Percentiles rank a stretch among this genome's conserved stretches.
Evolutionary conservation across 2,888 invertebrate genomes (phyloP).

Genomic region (Dolomedes plantarius): DNA sequence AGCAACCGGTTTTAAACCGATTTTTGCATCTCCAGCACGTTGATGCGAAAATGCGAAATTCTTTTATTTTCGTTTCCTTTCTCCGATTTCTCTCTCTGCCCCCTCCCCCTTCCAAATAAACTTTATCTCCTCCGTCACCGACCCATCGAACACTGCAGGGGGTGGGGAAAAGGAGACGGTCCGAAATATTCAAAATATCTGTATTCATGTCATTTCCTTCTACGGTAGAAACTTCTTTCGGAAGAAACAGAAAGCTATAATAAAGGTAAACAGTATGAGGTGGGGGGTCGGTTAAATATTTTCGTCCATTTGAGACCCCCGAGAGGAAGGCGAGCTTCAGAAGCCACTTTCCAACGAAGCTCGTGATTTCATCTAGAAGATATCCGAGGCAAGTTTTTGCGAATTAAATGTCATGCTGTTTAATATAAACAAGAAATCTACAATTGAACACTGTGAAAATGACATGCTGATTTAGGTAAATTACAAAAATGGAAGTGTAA

Average conservation of each 20-base stretch:
- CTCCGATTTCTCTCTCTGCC: constrained; percentile 9
- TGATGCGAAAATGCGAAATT: constrained; percentile 70
- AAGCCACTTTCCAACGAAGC: too few relatives aligned
- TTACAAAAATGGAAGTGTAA: too few relatives aligned
- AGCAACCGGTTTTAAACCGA: constrained; percentile 70
- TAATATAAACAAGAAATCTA: too few relatives aligned
- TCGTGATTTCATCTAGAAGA: too few relatives aligned
- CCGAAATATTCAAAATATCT: constrained; percentile 61
- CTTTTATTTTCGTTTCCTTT: constrained; percentile 51
- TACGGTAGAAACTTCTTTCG: constrained; percentile 27
- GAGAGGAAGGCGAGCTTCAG: too few relatives aligned
- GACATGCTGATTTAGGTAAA: too few relatives aligned
- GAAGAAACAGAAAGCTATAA: constrained; percentile 45
- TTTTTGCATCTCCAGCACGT: constrained; percentile 70
- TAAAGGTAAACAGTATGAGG: constrained; percentile 64
- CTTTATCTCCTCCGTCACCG: constrained; percentile 49
- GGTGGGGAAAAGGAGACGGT: not conserved
- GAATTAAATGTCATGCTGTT: too few relatives aligned
- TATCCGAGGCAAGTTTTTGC: too few relatives aligned
- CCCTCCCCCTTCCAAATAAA: constrained; percentile 54
- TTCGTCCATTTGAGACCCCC: too few relatives aligned
- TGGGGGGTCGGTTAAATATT: constrained; percentile 55
- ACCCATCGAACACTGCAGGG: constrained; percentile 21
- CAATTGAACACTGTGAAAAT: too few relatives aligned
- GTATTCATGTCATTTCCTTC: constrained; percentile 70